Evolutionary conservation across 2,113 vertebrate species (phyloP).

Genomic region (Malurus alboscapulatus): DNA sequence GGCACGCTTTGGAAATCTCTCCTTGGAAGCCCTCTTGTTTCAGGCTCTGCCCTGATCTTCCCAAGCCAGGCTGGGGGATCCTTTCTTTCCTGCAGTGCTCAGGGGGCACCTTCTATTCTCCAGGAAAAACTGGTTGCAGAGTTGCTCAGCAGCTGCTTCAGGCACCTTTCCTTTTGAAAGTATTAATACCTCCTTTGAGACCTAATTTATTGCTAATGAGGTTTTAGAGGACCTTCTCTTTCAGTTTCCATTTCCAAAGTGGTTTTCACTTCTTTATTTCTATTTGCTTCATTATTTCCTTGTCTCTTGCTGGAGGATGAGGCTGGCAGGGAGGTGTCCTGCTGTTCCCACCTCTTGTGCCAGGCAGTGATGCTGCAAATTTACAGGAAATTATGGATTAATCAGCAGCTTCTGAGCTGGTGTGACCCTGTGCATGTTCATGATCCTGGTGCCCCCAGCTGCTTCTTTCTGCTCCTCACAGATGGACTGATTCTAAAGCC

Average conservation of each 20-base stretch:
- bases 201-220: not conserved
- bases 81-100: not conserved
- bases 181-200: not conserved
- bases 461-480: not conserved
- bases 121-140: not conserved
- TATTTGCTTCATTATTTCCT: not conserved
- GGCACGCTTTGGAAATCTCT: not conserved
- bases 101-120: not conserved
- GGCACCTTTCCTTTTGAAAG: not conserved
- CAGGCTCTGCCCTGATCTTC: not conserved
- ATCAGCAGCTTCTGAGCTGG: constrained; percentile 13
- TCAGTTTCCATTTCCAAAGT: not conserved
- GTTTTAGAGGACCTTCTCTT: not conserved
- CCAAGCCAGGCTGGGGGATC: not conserved
- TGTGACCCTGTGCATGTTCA: not conserved
- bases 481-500: not conserved
- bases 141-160: not conserved
- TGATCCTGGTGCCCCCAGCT: not conserved
- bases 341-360: not conserved
- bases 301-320: not conserved
- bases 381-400: not conserved
- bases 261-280: not conserved
- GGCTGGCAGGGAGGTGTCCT: not conserved
- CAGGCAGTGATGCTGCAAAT: not conserved
- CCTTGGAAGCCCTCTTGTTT: not conserved